Evolutionary conservation across 2,113 vertebrate genomes (phyloP).

Genomic region (Fukomys damarensis): DNA sequence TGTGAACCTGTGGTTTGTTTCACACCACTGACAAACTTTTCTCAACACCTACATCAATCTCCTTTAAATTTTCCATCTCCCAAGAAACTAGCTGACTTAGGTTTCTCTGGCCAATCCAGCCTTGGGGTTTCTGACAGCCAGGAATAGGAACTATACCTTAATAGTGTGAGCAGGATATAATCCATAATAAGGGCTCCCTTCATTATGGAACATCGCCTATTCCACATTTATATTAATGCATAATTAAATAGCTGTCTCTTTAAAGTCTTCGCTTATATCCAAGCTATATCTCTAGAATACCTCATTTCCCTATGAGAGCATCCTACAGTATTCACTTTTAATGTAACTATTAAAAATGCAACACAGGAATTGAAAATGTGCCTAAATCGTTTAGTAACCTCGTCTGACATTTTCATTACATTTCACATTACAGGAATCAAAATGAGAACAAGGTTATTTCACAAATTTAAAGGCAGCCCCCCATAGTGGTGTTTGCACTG

Average conservation of each 20-base stretch:
- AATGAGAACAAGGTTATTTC: conserved; percentile 66
- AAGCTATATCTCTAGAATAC: conserved; percentile 61
- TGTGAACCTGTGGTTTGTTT: not conserved
- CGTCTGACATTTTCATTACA: conserved; percentile 78
- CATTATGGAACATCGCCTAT: conserved; percentile 56
- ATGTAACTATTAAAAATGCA: conserved; percentile 82
- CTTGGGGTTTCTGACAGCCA: conserved; percentile 9
- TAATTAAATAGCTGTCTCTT: conserved; percentile 77
- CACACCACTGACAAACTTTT: conserved; percentile 4
- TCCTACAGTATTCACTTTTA: conserved; percentile 73
- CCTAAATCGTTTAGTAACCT: conserved; percentile 76
- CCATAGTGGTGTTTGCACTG: not conserved
- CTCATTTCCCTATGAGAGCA: conserved; percentile 62
- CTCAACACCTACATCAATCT: conserved; percentile 23
- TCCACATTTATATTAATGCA: conserved; percentile 76
- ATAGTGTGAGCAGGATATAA: conserved; percentile 40
- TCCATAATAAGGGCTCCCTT: conserved; percentile 25
- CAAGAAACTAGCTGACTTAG: conserved; percentile 56
- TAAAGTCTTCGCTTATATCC: conserved; percentile 77
- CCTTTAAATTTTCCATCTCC: conserved; percentile 12
- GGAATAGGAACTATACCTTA: conserved; percentile 39
- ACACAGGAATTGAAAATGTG: conserved; percentile 77
- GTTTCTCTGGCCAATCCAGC: not conserved
- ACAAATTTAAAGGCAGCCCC: conserved; percentile 11
- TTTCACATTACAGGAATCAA: conserved; percentile 70